These are phyloP conservation scores for Erynnis tages DNA, from an alignment of 2,888 invertebrate species.

Conservation along the genomic window DNA sequence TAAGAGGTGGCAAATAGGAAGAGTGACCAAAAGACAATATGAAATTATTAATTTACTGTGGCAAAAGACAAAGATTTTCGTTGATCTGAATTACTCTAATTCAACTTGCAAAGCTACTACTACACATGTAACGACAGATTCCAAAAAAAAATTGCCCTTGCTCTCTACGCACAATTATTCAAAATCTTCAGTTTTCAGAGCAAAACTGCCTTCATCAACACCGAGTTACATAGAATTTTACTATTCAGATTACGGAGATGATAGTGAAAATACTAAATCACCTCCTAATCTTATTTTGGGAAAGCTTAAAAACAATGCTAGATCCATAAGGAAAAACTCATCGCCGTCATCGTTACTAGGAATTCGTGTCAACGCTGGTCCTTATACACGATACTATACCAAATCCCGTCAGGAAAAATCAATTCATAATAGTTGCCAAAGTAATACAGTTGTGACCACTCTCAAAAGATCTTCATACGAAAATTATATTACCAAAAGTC, in stretches of 20 bases:
- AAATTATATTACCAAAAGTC: neutral
- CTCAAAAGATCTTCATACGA: too few species aligned
- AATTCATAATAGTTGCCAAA: neutral
- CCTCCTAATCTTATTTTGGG: conserved; percentile 4
- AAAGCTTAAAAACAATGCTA: neutral
- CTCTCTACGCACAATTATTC: neutral
- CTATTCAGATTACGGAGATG: conserved; percentile 56
- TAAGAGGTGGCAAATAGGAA: conserved; percentile 50
- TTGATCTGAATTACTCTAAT: conserved; percentile 36
- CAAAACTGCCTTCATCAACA: conserved; percentile 40
- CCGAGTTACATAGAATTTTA: conserved; percentile 69
- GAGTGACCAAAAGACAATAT: conserved; percentile 55
- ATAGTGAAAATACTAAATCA: conserved; percentile 29
- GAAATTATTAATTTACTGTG: conserved; percentile 61
- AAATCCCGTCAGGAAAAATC: neutral
- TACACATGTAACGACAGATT: conserved; percentile 1
- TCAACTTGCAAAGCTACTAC: conserved; percentile 29
- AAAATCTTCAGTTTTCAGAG: neutral
- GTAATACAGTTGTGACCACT: too few species aligned
- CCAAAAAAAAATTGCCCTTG: too few species aligned
- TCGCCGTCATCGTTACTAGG: neutral
- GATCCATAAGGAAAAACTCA: neutral
- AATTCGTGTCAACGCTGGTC: neutral
- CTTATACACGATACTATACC: neutral
- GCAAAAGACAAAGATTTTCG: conserved; percentile 56